These are phyloP conservation scores for Pseudomyrmex sp. DNA, from an alignment of 1,140 invertebrate genomes.

Conservation along the genomic window DNA sequence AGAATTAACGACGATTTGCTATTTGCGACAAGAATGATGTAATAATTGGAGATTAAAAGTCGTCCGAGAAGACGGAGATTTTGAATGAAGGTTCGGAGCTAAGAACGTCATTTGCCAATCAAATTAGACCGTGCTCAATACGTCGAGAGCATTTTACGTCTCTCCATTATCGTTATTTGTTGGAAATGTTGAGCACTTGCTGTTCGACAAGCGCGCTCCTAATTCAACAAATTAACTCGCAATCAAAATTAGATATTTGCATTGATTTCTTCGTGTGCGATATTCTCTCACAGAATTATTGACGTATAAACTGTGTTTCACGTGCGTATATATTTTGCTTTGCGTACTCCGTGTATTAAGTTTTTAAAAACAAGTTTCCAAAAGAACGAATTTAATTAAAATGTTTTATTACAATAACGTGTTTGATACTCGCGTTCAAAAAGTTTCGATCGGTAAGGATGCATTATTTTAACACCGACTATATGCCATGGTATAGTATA, in stretches of 20 bases:
- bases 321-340: background rate
- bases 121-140: slow-evolving; percentile 10
- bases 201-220: background rate
- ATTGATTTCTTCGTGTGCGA: background rate
- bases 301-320: too few relatives aligned
- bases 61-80: background rate
- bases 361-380: background rate
- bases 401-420: slow-evolving; percentile 29
- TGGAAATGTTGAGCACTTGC: background rate
- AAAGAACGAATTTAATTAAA: slow-evolving; percentile 32
- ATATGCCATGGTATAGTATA: background rate
- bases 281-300: background rate
- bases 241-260: background rate
- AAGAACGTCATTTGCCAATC: slow-evolving; percentile 24
- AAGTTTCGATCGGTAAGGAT: slow-evolving; percentile 27
- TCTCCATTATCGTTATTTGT: background rate
- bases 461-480: slow-evolving; percentile 3
- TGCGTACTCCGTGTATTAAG: background rate
- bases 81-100: background rate
- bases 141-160: background rate
- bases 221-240: slow-evolving; percentile 6
- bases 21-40: background rate
- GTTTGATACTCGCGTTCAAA: slow-evolving; percentile 5
- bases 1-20: background rate
- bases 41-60: slow-evolving; percentile 13